Base-by-base conservation (phyloP, 2,113 vertebrate species). In the Xiphias gladius region DNA sequence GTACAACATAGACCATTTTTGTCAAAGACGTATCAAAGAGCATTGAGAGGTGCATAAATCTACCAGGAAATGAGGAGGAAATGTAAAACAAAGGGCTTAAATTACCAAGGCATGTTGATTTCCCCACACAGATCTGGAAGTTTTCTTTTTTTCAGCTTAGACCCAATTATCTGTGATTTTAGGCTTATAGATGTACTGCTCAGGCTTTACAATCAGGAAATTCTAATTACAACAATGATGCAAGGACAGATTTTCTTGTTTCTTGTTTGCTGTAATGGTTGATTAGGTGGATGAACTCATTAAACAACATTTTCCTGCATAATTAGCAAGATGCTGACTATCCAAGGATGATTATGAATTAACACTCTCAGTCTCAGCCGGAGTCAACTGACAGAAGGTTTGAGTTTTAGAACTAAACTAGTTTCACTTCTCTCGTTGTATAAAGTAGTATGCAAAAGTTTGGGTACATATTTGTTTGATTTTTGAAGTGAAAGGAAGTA, bases 261-360 rank as follows among this genome's bases (percentile, higher is more conserved):
- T n/a, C n/a, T 86, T 89, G 68, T 86, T 84, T 90, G 68, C 73
- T 58, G 4, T 70, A 50, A 83, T 81, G 72, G 74, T 84, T 88
- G 80, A 90, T 88, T 83, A 80, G 66, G 62, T 70, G 67, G 64
- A 82, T 83, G 64, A 79, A 85, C 71, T 89, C 39, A 87, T 84
- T 88, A 80, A 79, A 84, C 73, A 80, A 79, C 43, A 79, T 84
- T 84, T 83, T 55, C 65, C 82, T 46, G 48, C 59, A 64, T 83
- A 82, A 91, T 88, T 87, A 84, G 63, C 48, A 84, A 76, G 62
- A 83, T 88, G 77, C 87, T 80, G 73, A 84, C 78, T 65, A 74
- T 80, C n/a, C 39, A 73, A 35, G 57, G 64, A 54, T 73, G 48
- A 82, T 85, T 76, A 79, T 22, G 24, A 79, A 74, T 79, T 67